Evolutionary conservation across 2,888 invertebrate species (phyloP).

Genomic region (Lepidocyrtoides sp.): DNA sequence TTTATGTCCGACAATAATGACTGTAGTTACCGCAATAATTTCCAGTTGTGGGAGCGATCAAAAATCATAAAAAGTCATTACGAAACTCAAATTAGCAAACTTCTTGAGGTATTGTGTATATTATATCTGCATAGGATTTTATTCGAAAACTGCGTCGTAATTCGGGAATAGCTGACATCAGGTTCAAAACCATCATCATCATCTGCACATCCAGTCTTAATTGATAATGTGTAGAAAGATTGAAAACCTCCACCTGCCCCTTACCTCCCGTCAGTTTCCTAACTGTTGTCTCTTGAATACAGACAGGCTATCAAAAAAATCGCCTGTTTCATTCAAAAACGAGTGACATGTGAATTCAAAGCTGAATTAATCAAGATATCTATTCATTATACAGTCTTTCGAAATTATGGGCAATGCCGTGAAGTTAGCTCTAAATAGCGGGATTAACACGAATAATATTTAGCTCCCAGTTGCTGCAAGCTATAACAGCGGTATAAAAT

Average conservation of each 20-base stretch:
- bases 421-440: no score
- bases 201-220: neutral
- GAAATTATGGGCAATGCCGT: no score
- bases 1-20: no score
- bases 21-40: neutral
- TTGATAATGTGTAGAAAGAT: neutral
- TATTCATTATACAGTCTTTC: no score
- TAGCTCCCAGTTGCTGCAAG: no score
- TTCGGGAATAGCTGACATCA: no score
- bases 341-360: neutral
- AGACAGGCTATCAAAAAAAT: neutral
- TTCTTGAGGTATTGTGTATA: neutral
- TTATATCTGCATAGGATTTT: no score
- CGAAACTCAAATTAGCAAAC: neutral
- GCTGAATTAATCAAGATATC: neutral
- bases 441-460: no score
- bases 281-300: neutral
- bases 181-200: neutral
- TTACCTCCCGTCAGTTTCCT: neutral
- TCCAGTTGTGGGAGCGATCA: neutral
- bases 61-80: neutral
- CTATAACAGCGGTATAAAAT: no score
- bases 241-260: neutral
- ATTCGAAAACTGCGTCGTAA: no score
- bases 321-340: conserved; percentile 21